phyloP scores from a whole-genome alignment of 2,888 invertebrate genomes.

The Eupithecia abbreviata region DNA sequence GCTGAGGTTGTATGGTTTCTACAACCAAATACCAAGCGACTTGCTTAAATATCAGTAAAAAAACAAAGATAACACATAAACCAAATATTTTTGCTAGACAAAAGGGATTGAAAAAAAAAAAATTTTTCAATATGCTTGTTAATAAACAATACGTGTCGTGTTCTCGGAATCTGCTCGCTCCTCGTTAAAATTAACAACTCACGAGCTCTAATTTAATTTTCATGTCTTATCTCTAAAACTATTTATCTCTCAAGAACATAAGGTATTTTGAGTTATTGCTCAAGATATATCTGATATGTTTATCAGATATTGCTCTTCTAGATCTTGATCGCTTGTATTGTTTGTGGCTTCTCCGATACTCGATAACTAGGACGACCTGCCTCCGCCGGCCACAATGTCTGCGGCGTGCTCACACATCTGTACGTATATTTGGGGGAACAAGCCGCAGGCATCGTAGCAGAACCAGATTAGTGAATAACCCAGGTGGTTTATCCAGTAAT shows the following conservation, averaged over 20 bases:
- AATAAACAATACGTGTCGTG: not conserved
- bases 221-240: not conserved
- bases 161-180: not conserved
- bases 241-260: not conserved
- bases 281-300: not conserved
- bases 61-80: not conserved
- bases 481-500: not conserved
- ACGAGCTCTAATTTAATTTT: not conserved
- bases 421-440: not conserved
- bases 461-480: too few relatives aligned
- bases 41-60: not conserved
- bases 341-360: not conserved
- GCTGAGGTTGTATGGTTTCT: not conserved
- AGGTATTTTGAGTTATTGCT: not conserved
- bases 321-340: not conserved
- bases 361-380: not conserved
- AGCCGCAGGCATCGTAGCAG: too few relatives aligned
- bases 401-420: not conserved
- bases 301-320: not conserved
- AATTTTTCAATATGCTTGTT: too few relatives aligned
- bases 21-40: not conserved
- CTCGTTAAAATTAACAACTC: not conserved
- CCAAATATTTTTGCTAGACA: not conserved
- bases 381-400: not conserved
- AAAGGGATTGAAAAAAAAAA: not conserved